phyloP scores from a whole-genome alignment of 2,797 vertebrate genomes.

The Pipistrellus kuhlii region DNA sequence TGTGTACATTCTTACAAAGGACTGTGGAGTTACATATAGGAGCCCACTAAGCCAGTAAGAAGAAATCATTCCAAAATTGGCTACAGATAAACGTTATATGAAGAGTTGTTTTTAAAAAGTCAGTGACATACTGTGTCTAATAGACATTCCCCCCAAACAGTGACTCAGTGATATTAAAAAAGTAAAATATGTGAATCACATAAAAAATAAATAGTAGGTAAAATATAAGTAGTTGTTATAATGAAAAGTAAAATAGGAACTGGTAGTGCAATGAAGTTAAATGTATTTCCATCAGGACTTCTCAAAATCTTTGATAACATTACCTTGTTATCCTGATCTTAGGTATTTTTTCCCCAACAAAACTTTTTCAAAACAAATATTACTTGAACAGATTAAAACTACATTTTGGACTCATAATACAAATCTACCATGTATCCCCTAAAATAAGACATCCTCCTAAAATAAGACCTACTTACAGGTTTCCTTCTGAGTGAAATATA shows the following conservation, averaged over 20 bases:
- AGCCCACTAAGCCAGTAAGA: background rate
- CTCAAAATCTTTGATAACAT: background rate
- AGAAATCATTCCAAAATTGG: background rate
- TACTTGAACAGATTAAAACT: background rate
- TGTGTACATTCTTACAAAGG: background rate
- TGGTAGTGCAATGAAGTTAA: background rate
- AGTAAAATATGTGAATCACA: background rate
- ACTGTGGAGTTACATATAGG: background rate
- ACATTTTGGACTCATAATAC: background rate
- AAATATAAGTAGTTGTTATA: background rate
- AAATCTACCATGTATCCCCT: background rate
- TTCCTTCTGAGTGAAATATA: no score
- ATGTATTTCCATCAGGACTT: background rate
- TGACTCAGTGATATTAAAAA: background rate
- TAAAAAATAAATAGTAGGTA: background rate
- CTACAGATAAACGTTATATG: background rate
- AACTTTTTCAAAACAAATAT: background rate
- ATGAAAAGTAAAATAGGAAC: background rate
- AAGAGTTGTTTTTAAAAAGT: background rate
- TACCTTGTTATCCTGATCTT: background rate
- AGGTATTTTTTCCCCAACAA: background rate
- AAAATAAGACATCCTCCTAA: no score
- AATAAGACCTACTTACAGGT: no score
- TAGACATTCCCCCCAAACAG: background rate
- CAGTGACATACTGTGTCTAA: background rate